A percentile compares a stretch with the other conserved stretches of the same genome.
phyloP scores from a whole-genome alignment of 2,113 vertebrate species.

The Bubalus kerabau region DNA sequence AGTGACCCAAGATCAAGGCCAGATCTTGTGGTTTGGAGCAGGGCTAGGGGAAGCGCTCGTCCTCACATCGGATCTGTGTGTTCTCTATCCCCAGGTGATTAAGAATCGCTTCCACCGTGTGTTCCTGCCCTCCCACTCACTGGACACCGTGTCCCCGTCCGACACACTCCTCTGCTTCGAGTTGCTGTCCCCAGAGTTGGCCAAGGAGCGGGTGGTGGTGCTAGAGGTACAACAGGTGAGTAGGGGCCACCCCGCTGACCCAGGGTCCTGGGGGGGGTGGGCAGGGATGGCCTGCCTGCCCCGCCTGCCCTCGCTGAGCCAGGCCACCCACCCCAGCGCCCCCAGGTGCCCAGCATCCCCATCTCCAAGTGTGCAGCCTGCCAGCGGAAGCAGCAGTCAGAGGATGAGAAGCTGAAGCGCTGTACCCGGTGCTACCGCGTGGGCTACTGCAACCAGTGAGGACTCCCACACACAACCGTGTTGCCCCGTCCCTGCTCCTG shows the following conservation, averaged over 20 bases:
- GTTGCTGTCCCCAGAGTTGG: slow-evolving; percentile 92
- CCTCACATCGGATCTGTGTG: not conserved
- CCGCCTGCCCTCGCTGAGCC: slow-evolving; percentile 36
- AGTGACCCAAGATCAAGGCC: not conserved
- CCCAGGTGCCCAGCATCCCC: slow-evolving; percentile 91
- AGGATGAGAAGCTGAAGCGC: slow-evolving; percentile 95
- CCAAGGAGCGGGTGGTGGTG: slow-evolving; percentile 93
- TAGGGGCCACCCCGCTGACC: not conserved
- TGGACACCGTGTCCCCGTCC: slow-evolving; percentile 88
- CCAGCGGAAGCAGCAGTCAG: slow-evolving; percentile 90
- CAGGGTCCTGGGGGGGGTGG: not conserved
- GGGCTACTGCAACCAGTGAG: slow-evolving; percentile 99
- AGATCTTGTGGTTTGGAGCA: not conserved
- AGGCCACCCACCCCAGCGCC: slow-evolving; percentile 81
- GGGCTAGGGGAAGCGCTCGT: not conserved
- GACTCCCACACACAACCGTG: not conserved
- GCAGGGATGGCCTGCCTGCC: not conserved
- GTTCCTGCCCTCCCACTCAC: slow-evolving; percentile 88
- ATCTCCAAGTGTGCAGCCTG: slow-evolving; percentile 95
- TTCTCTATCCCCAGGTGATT: slow-evolving; percentile 81
- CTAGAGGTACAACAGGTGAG: slow-evolving; percentile 94
- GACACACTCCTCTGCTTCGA: slow-evolving; percentile 96
- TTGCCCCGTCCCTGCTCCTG: not conserved
- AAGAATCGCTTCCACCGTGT: slow-evolving; percentile 92
- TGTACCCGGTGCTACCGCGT: slow-evolving; percentile 98